Base-by-base conservation (phyloP, 2,797 vertebrate species). In the Triplophysa bombifrons region DNA sequence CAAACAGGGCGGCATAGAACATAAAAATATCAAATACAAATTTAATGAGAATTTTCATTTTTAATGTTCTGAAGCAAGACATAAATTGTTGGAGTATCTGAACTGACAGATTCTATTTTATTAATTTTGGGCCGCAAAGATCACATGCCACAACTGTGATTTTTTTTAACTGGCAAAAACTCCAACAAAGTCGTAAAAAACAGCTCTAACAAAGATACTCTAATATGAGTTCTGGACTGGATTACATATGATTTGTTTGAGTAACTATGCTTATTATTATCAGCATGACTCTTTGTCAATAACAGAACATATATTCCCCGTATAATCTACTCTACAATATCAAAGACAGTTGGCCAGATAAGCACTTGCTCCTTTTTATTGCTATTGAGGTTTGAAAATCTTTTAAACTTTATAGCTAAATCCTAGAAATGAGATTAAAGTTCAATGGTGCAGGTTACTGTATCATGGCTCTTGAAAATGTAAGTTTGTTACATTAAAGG, bases 111-210 rank as follows among this genome's bases (percentile, higher is more conserved):
- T 53, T 66, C 72, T 55, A 83, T 82, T 72, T 78, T 75, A 86
- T 82, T 84, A 3, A 38, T n/a, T 79, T 76, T 67, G 85, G 74
- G 71, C 79, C 53, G 74, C 67, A 80, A 67, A 61, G 69, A 81
- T 85, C 78, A 44, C 80, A 79, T 80, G 63, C 0, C 66, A 3
- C 76, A 78, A 84, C 84, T 87, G 30, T 34, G 88, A 87, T 80
- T 86, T 82, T 85, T 85, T 86, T 74, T 34, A 66, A 20, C 55
- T 80, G 83, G 68, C 83, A 83, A 87, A 83, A 30, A 64, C 3
- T 3, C 11, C 3, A 48, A 48, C 3, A 48, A 48, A 48, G 46
- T 48, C 3, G 11, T 48, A 13, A 12, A 13, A 48, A 77, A 22
- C 6, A 22, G 64, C 60, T 60, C 38, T 44, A 64, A 72, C 72